Base-by-base conservation (phyloP, 2,113 vertebrate genomes). In the Papio anubis region DNA sequence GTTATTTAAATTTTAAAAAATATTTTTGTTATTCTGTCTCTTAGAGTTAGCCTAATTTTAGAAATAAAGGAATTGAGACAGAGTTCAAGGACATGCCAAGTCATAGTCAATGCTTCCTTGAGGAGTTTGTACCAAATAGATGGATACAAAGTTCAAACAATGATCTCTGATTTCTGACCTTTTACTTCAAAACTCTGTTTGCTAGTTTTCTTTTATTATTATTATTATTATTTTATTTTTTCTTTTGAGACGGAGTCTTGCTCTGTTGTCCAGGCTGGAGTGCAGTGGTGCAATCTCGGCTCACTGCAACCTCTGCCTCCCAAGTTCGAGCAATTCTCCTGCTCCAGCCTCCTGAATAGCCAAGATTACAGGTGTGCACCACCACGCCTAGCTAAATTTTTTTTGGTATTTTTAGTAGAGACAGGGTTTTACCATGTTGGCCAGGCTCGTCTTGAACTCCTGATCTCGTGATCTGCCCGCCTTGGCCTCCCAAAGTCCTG, bases 11-110 rank as follows among this genome's bases (percentile, higher is more conserved):
- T 6, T 59, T 73, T 84, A 88, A 40, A 45, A 45, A 45, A 1
- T 45, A 87, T 57, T 72, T 93, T 86, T 93, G 13, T 93, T 57
- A 83, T 75, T 91, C 20, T 76, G 4, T 50, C 73, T 79, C 30
- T 76, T 92, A 76, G 23, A 93, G 66, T 88, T 81, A 85, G 35
- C 48, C 14, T 48, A 35, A 61, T 94, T 79, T 88, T 94, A 93
- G 75, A 94, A 95, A 88, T 55, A 40, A 81, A 81, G 93, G 32
- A 84, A 50, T 3, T 14, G 32, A 76, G n/a, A 48, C 45, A 76
- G 64, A 95, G 21, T 35, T 86, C 18, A 96, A 92, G 30, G 80
- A 76, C 48, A 27, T 30, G 40, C 10, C 38, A 78, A 66, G 21
- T 85, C 25, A 93, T 35, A 75, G 21, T 64, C 30, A 83, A 45